These are phyloP conservation scores for Nyctereutes procyonoides DNA, from an alignment of 2,113 vertebrate species.

Conservation along the genomic window DNA sequence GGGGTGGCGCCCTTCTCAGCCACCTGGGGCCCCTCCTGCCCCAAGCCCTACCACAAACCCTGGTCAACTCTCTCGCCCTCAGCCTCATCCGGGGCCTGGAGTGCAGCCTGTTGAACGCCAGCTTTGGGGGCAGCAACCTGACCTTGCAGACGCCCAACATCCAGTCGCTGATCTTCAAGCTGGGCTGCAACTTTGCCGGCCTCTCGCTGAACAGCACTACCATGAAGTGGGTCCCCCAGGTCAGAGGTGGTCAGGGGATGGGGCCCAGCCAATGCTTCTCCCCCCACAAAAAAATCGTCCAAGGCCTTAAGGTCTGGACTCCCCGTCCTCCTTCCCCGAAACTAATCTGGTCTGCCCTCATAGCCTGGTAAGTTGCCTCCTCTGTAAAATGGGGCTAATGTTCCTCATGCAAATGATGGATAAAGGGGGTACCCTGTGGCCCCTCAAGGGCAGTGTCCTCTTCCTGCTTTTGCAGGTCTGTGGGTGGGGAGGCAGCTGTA, in stretches of 20 bases:
- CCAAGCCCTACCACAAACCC: accelerated
- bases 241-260: not conserved
- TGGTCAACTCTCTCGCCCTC: not conserved
- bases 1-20: not conserved
- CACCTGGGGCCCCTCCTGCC: not conserved
- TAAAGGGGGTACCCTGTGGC: not conserved
- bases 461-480: not conserved
- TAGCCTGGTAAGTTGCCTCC: not conserved
- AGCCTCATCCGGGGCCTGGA: conserved; percentile 34
- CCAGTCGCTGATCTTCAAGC: conserved; percentile 67
- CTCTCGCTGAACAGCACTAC: not conserved
- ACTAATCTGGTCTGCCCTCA: not conserved
- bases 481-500: not conserved
- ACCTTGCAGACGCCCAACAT: not conserved
- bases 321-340: too few relatives aligned
- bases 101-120: not conserved
- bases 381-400: not conserved
- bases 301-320: not conserved
- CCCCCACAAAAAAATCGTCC: not conserved
- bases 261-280: not conserved
- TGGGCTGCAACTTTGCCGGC: conserved; percentile 52
- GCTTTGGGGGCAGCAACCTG: accelerated
- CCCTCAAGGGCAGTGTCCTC: not conserved
- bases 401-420: not conserved
- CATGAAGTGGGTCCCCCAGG: not conserved